Percentiles rank a stretch among this genome's conserved stretches.
These are phyloP conservation scores for Vicugna pacos DNA, from an alignment of 2,113 vertebrate species.

Conservation along the genomic window DNA sequence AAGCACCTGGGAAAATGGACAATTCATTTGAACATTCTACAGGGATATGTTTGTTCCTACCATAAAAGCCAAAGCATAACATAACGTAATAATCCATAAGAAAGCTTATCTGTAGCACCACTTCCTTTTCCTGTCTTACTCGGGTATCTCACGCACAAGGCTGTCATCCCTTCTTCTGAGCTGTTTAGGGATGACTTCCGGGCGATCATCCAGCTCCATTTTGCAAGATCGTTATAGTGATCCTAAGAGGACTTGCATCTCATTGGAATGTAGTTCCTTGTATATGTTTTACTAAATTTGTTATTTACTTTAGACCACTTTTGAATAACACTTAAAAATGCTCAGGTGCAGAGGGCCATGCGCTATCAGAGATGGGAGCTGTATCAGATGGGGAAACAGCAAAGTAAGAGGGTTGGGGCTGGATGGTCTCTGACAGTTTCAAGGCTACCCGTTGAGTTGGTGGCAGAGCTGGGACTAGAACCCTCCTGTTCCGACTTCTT, in stretches of 20 bases:
- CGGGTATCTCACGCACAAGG: neutral
- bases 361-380: neutral
- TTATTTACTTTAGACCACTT: neutral
- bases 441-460: too few species aligned
- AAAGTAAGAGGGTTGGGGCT: neutral
- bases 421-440: neutral
- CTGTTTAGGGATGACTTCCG: neutral
- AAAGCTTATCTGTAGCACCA: fast-evolving
- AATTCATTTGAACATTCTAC: too few species aligned
- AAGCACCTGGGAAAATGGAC: neutral
- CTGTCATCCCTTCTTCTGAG: neutral
- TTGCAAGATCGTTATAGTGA: neutral
- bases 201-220: neutral
- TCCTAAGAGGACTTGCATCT: neutral
- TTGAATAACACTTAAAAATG: neutral
- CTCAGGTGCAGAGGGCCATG: neutral
- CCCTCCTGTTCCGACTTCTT: neutral
- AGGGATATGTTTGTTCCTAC: neutral
- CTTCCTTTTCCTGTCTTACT: too few species aligned
- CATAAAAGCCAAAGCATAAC: neutral
- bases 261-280: neutral
- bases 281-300: too few species aligned
- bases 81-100: too few species aligned
- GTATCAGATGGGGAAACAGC: neutral
- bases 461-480: neutral